phyloP scores from a whole-genome alignment of 2,113 vertebrate species.

The Micronycteris hirsuta region DNA sequence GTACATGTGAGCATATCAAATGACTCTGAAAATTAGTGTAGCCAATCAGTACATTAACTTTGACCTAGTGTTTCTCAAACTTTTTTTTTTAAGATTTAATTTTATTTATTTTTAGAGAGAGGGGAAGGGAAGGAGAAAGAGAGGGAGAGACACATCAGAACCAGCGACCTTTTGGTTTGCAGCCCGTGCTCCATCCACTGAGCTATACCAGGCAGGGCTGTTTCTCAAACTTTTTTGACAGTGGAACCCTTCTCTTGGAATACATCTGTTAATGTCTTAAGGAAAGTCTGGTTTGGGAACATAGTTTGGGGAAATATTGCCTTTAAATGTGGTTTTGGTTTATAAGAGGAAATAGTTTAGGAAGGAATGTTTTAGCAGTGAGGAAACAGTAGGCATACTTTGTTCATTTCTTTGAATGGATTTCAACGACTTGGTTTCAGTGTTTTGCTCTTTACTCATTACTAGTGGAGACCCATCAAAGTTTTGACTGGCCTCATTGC shows the following conservation, averaged over 20 bases:
- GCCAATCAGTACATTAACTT: neutral
- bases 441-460: neutral
- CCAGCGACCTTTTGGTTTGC: too few relatives aligned
- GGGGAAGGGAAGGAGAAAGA: too few relatives aligned
- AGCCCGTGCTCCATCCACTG: too few relatives aligned
- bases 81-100: too few relatives aligned
- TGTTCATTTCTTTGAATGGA: conserved; percentile 6
- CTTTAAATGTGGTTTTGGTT: conserved; percentile 41
- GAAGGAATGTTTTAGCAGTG: conserved; percentile 23
- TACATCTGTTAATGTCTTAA: conserved; percentile 18
- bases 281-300: neutral
- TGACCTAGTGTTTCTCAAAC: neutral
- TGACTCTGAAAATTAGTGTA: neutral
- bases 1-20: neutral
- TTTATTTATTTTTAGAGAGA: too few relatives aligned
- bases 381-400: neutral
- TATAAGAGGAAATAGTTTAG: conserved; percentile 44
- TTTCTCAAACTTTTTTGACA: neutral
- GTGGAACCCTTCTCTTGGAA: neutral
- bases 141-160: too few relatives aligned
- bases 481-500: neutral
- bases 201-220: neutral
- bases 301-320: conserved; percentile 20
- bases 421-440: neutral
- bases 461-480: neutral